Percentiles rank a stretch among this genome's conserved stretches.
Evolutionary conservation across 2,888 invertebrate species (phyloP).

Genomic region (Dolichomitus sp.): DNA sequence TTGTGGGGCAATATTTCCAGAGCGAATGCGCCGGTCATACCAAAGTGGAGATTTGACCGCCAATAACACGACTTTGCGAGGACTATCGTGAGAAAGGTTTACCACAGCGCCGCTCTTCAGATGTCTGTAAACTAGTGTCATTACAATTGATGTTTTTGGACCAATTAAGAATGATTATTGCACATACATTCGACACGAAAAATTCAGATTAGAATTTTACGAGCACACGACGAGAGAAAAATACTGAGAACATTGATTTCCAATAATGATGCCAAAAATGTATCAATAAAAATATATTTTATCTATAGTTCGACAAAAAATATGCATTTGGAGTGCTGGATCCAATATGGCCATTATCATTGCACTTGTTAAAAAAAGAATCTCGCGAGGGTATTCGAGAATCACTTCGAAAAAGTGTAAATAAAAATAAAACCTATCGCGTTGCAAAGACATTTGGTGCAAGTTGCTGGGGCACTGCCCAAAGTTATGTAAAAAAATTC

Average conservation of each 20-base stretch:
- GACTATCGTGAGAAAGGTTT: background rate
- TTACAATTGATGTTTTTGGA: conserved; percentile 25
- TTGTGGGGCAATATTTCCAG: background rate
- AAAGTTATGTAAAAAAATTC: background rate
- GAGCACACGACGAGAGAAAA: too few relatives aligned
- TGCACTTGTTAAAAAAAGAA: background rate
- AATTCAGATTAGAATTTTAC: too few relatives aligned
- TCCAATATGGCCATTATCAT: background rate
- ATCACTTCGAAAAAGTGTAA: background rate
- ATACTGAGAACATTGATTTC: too few relatives aligned
- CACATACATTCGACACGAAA: too few relatives aligned
- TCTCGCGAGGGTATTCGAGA: background rate
- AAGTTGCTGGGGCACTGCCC: background rate
- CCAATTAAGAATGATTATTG: background rate
- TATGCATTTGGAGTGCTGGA: background rate
- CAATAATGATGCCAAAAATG: too few relatives aligned
- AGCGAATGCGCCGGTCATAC: conserved; percentile 25
- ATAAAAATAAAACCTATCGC: background rate
- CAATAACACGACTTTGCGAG: conserved; percentile 1
- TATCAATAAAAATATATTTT: too few relatives aligned
- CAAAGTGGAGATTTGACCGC: conserved; percentile 19
- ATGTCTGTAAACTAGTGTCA: conserved; percentile 28
- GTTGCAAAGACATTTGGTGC: background rate
- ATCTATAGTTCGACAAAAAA: background rate
- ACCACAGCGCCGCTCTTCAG: conserved; percentile 24